These are phyloP conservation scores for Capreolus pygargus DNA, from an alignment of 2,113 vertebrate genomes.

Conservation along the genomic window DNA sequence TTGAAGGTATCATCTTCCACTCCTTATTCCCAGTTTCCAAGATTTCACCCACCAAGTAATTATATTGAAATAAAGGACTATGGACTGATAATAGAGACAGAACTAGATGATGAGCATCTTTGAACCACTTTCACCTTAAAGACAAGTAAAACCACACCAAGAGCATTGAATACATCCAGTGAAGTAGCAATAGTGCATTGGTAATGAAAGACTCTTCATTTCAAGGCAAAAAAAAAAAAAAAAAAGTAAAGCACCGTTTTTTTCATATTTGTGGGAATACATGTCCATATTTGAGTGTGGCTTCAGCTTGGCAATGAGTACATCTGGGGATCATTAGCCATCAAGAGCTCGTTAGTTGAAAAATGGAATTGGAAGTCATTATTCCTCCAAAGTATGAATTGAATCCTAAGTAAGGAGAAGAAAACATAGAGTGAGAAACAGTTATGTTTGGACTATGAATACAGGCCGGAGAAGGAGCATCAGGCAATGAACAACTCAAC, in stretches of 20 bases:
- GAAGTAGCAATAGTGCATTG: not conserved
- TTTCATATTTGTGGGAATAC: not conserved
- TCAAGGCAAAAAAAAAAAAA: not conserved
- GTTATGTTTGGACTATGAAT: not conserved
- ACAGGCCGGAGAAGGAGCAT: not conserved
- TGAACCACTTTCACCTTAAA: not conserved
- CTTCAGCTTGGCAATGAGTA: not conserved
- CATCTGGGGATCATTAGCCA: not conserved
- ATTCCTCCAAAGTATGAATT: not conserved
- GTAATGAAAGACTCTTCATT: not conserved
- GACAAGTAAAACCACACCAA: not conserved
- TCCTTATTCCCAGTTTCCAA: not conserved
- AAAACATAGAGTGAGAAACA: not conserved
- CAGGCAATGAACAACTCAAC: not conserved
- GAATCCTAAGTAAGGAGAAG: not conserved
- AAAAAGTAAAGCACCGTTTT: not conserved
- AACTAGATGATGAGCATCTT: not conserved
- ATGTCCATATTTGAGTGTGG: not conserved
- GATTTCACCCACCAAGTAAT: not conserved
- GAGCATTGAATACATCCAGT: not conserved
- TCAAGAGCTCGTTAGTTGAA: not conserved
- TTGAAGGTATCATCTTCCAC: not conserved
- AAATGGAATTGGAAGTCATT: not conserved
- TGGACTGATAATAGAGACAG: not conserved
- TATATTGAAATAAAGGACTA: not conserved